Conservation (phyloP, 1,140 invertebrate species). For the Philotrypesis tridentata region DNA sequence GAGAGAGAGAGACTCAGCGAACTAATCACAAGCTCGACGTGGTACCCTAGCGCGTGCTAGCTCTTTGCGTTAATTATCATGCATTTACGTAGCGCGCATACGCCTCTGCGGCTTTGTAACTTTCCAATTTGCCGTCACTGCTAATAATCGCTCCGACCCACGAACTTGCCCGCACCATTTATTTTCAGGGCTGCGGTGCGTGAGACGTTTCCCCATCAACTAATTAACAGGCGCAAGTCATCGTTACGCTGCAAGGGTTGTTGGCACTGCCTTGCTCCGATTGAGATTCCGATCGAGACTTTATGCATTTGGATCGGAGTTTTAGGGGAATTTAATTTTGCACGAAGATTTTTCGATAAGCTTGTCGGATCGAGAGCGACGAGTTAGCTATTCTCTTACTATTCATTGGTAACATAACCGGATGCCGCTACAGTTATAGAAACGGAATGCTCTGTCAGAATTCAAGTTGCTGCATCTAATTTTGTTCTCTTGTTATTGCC, state of each 20-base stretch:
- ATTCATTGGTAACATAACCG: too few relatives aligned
- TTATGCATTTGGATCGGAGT: too few relatives aligned
- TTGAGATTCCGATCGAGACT: too few relatives aligned
- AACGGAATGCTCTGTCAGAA: too few relatives aligned
- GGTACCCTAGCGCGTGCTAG: not conserved
- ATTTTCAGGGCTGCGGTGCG: not conserved
- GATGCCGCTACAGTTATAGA: too few relatives aligned
- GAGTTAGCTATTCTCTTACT: too few relatives aligned
- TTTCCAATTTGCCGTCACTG: slow-evolving; percentile 3
- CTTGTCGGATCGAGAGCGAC: too few relatives aligned
- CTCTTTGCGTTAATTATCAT: not conserved
- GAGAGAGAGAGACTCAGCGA: not conserved
- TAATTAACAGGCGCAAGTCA: not conserved
- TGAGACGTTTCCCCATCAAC: not conserved
- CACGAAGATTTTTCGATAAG: too few relatives aligned
- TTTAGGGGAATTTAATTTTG: too few relatives aligned
- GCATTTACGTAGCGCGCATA: not conserved
- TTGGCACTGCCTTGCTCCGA: too few relatives aligned
- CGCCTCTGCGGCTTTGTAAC: not conserved
- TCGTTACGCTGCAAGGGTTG: not conserved
- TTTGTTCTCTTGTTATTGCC: too few relatives aligned
- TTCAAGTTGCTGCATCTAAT: too few relatives aligned
- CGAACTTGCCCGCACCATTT: not conserved
- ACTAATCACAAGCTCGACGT: not conserved
- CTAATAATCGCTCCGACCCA: not conserved